Conservation (phyloP, 35 echinoderm and acorn worm species). For the Amphiura filiformis region DNA sequence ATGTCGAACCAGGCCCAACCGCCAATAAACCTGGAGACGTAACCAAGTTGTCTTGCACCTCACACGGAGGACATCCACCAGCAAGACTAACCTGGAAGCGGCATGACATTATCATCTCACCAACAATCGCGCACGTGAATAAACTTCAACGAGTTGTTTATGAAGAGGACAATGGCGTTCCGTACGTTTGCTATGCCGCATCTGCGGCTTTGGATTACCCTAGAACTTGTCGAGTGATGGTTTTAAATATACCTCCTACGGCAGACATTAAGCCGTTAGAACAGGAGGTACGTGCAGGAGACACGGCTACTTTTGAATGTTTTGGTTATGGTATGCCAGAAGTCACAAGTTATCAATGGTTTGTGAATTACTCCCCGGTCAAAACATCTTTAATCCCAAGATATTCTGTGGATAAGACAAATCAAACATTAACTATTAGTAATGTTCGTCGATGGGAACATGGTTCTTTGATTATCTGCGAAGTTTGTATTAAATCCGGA, state of each 20-base stretch:
- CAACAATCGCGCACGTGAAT: conserved; percentile 3
- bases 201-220: conserved; percentile 35
- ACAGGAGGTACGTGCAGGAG: conserved; percentile 24
- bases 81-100: conserved; percentile 53
- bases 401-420: conserved; percentile 24
- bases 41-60: conserved; percentile 25
- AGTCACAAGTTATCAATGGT: conserved; percentile 37
- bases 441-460: conserved; percentile 46
- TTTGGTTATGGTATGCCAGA: conserved; percentile 19
- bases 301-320: conserved; percentile 31
- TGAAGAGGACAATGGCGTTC: conserved; percentile 46
- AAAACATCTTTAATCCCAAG: neutral
- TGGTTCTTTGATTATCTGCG: conserved; percentile 40
- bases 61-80: conserved; percentile 45
- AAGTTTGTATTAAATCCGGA: conserved; percentile 33
- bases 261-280: neutral
- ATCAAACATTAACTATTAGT: conserved; percentile 45
- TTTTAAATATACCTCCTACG: conserved; percentile 27
- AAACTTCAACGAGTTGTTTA: conserved; percentile 22
- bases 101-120: conserved; percentile 3
- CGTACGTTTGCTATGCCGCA: conserved; percentile 22
- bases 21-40: neutral
- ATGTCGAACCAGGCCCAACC: conserved; percentile 11
- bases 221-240: conserved; percentile 32
- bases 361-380: conserved; percentile 39